A percentile compares a stretch with the other conserved stretches of the same genome.
Evolutionary conservation across 2,888 invertebrate genomes (phyloP).

Genomic region (Galerucella calmariensis): DNA sequence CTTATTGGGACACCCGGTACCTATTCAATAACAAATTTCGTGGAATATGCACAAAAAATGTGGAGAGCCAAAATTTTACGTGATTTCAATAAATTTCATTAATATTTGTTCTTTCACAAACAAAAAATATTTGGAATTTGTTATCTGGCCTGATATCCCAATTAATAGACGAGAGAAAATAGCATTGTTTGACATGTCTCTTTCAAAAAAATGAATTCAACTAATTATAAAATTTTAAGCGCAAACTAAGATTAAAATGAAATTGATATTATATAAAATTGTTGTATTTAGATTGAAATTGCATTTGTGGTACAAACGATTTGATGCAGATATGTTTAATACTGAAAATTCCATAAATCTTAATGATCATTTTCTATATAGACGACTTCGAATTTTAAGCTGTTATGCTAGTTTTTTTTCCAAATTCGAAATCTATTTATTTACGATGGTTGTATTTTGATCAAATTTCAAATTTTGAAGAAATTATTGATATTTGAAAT

Average conservation of each 20-base stretch:
- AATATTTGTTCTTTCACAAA: too few relatives aligned
- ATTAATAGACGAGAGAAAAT: too few relatives aligned
- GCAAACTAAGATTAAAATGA: neutral
- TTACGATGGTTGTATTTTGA: neutral
- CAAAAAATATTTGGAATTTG: too few relatives aligned
- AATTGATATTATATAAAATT: neutral
- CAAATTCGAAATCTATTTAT: neutral
- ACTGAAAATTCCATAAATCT: neutral
- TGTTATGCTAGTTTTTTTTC: neutral
- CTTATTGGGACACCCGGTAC: too few relatives aligned
- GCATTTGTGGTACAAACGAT: neutral
- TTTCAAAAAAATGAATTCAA: too few relatives aligned
- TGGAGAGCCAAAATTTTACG: too few relatives aligned
- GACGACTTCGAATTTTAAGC: conserved; percentile 2
- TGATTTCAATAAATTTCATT: too few relatives aligned
- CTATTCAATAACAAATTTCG: too few relatives aligned
- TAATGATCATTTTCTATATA: neutral
- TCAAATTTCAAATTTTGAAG: neutral
- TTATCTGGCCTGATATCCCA: too few relatives aligned
- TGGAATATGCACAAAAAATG: too few relatives aligned
- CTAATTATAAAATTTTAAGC: neutral
- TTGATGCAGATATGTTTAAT: neutral
- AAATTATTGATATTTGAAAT: neutral
- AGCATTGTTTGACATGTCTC: too few relatives aligned
- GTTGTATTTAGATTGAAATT: neutral